Percentiles rank a stretch among this genome's conserved stretches.
These are phyloP conservation scores for Calyptomena viridis DNA, from an alignment of 2,113 vertebrate species.

Conservation along the genomic window DNA sequence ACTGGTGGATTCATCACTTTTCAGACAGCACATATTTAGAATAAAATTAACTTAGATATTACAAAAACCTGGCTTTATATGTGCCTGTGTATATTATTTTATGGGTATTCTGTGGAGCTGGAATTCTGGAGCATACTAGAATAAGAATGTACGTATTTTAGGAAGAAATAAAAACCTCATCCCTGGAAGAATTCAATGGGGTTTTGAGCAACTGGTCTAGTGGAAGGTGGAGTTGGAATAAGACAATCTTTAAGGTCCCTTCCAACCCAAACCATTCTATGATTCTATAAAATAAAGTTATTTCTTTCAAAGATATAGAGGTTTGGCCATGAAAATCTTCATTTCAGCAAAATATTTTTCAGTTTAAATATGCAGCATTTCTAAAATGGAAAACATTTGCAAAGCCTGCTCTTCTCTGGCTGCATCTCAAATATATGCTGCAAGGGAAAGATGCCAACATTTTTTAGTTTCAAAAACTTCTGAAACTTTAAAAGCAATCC, in stretches of 20 bases:
- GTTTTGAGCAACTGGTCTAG: neutral
- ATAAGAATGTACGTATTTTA: neutral
- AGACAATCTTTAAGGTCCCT: neutral
- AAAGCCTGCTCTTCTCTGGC: neutral
- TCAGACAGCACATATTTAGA: neutral
- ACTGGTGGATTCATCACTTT: neutral
- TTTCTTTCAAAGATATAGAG: neutral
- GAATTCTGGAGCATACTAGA: neutral
- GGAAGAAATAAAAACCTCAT: neutral
- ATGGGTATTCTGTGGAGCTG: neutral
- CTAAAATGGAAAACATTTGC: neutral
- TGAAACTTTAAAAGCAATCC: neutral
- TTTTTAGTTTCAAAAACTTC: neutral
- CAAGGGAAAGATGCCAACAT: neutral
- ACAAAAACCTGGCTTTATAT: neutral
- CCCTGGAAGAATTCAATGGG: neutral
- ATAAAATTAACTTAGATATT: neutral
- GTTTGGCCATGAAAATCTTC: neutral
- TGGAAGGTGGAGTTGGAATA: neutral
- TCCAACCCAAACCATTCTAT: neutral
- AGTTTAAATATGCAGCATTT: neutral
- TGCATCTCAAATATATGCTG: neutral
- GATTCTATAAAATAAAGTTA: neutral
- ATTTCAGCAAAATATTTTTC: neutral
- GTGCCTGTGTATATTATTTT: neutral